Evolutionary conservation across 1,140 invertebrate genomes (phyloP), one percentile per base, ranked within the genome.

Genomic region (Triops cancriformis): DNA sequence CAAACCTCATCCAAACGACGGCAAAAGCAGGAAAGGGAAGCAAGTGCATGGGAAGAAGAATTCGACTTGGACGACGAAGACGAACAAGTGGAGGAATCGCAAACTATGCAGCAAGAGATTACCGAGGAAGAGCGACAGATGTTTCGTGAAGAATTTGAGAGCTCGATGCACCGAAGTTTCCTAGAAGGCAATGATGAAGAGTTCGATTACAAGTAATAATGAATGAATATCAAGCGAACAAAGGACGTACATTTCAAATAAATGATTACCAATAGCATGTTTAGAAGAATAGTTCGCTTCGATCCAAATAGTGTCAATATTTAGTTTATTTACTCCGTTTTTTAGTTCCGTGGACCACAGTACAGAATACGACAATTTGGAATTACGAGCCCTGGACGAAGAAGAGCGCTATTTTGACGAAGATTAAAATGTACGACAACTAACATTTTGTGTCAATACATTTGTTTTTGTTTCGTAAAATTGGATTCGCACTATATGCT

Each of bases 361-460:
- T 85, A 87, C 90, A 45, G 88, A 89, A 26, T 94, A 93, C 85
- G 94, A 96, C 87, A 89, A 92, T 81, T 83, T 93, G 4, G 87
- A 90, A 43, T 87, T 90, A 80, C 82, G 88, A 77, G 87, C 87
- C 42, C 87, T 89, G 81, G 94, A 96, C 85, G 92, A 90, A 81
- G 93, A 96, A 85, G 94, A 96, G 81, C 91, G 91, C 83, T 96
- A 96, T 83, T 96, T 96, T 86, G 93, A 95, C 83, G 76, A 77
- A 28, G 76, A 77, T 7, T 51, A 64, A 28, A 41, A 31, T n/a
- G n/a, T n/a, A 75, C 31, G 7, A 37, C 31, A 37, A 37, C 7
- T 37, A 37, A 37, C 31, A 37, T 7, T 37, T 37, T 7, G 2
- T 37, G 31, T 37, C 31, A 37, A 37, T 37, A 37, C 31, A 37